Evolutionary conservation across 2,888 invertebrate genomes (phyloP).

Genomic region (Escarpia spicata): DNA sequence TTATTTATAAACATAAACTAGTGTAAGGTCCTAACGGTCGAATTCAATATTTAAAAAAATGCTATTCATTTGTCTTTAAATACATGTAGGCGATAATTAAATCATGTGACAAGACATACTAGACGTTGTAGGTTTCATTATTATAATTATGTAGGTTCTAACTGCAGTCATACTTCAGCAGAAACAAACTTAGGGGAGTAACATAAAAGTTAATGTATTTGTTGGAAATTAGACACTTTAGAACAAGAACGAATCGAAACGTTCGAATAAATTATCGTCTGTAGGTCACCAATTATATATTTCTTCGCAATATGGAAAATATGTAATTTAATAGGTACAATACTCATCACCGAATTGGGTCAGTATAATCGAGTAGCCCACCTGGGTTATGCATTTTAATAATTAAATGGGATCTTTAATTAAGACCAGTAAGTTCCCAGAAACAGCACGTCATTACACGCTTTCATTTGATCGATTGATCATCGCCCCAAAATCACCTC

Average conservation of each 20-base stretch:
- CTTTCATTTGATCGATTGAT: not conserved
- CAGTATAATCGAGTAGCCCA: not conserved
- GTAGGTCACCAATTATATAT: too few relatives aligned
- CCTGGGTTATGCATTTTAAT: not conserved
- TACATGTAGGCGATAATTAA: too few relatives aligned
- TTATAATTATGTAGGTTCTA: too few relatives aligned
- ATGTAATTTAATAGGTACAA: not conserved
- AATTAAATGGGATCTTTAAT: not conserved
- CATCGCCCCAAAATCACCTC: not conserved
- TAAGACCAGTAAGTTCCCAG: not conserved
- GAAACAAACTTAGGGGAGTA: too few relatives aligned
- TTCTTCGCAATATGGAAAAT: not conserved
- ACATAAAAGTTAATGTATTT: too few relatives aligned
- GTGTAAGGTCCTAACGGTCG: not conserved
- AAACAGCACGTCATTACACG: not conserved
- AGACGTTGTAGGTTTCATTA: too few relatives aligned
- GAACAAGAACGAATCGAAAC: too few relatives aligned
- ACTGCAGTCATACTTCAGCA: too few relatives aligned
- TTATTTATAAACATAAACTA: too few relatives aligned
- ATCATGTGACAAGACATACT: too few relatives aligned
- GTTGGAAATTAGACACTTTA: too few relatives aligned
- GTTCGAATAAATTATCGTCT: too few relatives aligned
- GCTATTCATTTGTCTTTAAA: not conserved
- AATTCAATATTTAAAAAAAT: not conserved
- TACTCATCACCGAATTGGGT: not conserved